Evolutionary conservation across 2,888 invertebrate genomes (phyloP).

Genomic region (Nomada goodeniana): DNA sequence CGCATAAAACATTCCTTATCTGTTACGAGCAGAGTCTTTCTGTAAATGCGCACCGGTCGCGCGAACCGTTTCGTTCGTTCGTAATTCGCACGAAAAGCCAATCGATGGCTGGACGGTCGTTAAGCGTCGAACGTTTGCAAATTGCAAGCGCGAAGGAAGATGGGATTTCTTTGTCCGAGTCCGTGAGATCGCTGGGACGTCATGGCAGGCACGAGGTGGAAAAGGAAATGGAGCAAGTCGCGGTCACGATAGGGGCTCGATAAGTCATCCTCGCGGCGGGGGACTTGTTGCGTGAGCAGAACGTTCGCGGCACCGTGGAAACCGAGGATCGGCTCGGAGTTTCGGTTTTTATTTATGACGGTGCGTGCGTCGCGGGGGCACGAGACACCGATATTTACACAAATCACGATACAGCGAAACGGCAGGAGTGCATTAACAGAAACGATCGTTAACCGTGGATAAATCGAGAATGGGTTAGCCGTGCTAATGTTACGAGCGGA

Average conservation of each 20-base stretch:
- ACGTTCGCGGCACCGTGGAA: constrained; percentile 50
- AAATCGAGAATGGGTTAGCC: constrained; percentile 32
- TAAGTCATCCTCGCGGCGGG: constrained; percentile 69
- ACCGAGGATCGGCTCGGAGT: constrained; percentile 30
- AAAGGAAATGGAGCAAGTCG: constrained; percentile 58
- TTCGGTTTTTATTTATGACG: constrained; percentile 56
- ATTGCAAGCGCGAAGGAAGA: neutral
- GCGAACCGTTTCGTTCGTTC: neutral
- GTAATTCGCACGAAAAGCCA: neutral
- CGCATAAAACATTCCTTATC: constrained; percentile 78
- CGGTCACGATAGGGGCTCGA: constrained; percentile 63
- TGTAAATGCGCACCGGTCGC: constrained; percentile 17
- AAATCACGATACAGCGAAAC: constrained; percentile 51
- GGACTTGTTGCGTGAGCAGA: constrained; percentile 71
- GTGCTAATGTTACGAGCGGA: constrained; percentile 1
- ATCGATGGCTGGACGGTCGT: neutral
- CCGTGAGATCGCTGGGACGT: constrained; percentile 11
- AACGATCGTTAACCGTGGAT: constrained; percentile 40
- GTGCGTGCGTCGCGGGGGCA: constrained; percentile 36
- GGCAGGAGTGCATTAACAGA: constrained; percentile 37
- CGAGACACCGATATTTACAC: constrained; percentile 43
- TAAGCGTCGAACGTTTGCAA: constrained; percentile 6
- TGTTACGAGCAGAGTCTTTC: constrained; percentile 69
- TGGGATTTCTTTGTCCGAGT: neutral
- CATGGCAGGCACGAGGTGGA: constrained; percentile 33